phyloP scores from a whole-genome alignment of 1,140 invertebrate genomes.

The Araneus ventricosus region DNA sequence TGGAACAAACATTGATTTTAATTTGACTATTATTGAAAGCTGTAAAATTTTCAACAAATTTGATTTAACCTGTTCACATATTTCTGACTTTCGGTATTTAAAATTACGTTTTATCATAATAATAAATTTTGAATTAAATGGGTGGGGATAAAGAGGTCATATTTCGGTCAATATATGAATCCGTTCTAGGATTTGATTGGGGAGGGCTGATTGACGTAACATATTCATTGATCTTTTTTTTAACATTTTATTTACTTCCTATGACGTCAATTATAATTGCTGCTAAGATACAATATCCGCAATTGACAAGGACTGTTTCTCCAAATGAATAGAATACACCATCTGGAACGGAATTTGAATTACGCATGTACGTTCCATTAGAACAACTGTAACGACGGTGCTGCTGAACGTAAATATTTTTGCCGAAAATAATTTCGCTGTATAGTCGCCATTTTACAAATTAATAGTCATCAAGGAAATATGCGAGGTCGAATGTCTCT shows the following conservation, averaged over 20 bases:
- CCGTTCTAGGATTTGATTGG: neutral
- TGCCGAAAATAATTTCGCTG: neutral
- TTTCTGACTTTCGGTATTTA: too few species aligned
- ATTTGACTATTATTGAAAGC: too few species aligned
- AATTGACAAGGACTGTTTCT: neutral
- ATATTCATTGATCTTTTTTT: neutral
- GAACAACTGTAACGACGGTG: neutral
- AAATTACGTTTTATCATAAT: too few species aligned
- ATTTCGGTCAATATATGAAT: neutral
- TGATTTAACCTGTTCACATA: too few species aligned
- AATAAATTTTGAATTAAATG: too few species aligned
- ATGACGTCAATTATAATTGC: slow-evolving; percentile 23
- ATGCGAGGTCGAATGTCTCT: too few species aligned
- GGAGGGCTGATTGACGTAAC: neutral
- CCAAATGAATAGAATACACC: neutral
- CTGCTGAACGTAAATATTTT: neutral
- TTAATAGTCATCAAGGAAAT: too few species aligned
- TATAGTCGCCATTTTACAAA: too few species aligned
- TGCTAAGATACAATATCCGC: neutral
- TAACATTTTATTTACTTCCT: neutral
- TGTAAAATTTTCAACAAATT: too few species aligned
- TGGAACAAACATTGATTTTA: too few species aligned
- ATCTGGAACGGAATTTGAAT: neutral
- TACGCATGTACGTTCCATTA: neutral
- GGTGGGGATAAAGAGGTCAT: too few species aligned